These are phyloP conservation scores for Seriola rivoliana DNA, from an alignment of 2,113 vertebrate genomes.

Conservation along the genomic window DNA sequence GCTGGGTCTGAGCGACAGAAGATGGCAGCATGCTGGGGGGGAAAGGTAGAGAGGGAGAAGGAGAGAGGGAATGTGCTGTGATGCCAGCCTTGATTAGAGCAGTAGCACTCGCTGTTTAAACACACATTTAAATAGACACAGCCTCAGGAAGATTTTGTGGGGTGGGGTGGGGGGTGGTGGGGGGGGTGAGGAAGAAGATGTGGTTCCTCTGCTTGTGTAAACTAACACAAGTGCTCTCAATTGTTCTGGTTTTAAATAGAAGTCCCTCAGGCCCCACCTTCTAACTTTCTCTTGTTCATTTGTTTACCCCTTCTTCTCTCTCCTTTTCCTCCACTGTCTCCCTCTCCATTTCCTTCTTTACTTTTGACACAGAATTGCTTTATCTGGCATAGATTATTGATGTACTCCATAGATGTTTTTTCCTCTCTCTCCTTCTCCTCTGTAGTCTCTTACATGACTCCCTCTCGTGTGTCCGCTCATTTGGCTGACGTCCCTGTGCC, in stretches of 20 bases:
- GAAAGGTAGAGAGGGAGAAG: slow-evolving; percentile 25
- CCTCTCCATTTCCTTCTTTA: slow-evolving; percentile 22
- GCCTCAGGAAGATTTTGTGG: slow-evolving; percentile 53
- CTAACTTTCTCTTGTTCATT: slow-evolving; percentile 64
- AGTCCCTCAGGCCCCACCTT: slow-evolving; percentile 63
- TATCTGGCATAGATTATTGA: slow-evolving; percentile 72
- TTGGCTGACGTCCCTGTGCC: slow-evolving; percentile 56
- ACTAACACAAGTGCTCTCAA: slow-evolving; percentile 68
- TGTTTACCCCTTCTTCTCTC: slow-evolving; percentile 29
- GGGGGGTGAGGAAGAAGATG: slow-evolving; percentile 44
- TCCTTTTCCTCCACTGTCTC: slow-evolving; percentile 13
- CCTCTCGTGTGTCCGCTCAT: slow-evolving; percentile 44
- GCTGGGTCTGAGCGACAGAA: slow-evolving; percentile 52
- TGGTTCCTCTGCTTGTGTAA: slow-evolving; percentile 67
- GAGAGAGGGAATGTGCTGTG: slow-evolving; percentile 50
- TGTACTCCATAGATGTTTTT: slow-evolving; percentile 52
- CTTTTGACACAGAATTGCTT: slow-evolving; percentile 64
- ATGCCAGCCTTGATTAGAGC: slow-evolving; percentile 81
- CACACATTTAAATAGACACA: slow-evolving; percentile 79
- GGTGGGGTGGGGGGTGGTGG: not conserved
- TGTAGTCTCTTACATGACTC: slow-evolving; percentile 45
- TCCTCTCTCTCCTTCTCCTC: slow-evolving; percentile 18
- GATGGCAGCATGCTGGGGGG: slow-evolving; percentile 55
- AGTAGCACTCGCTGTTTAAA: slow-evolving; percentile 69
- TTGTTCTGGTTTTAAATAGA: slow-evolving; percentile 78